Conservation (phyloP, 2,113 vertebrate genomes). For the Epinephelus cyanopodus region DNA sequence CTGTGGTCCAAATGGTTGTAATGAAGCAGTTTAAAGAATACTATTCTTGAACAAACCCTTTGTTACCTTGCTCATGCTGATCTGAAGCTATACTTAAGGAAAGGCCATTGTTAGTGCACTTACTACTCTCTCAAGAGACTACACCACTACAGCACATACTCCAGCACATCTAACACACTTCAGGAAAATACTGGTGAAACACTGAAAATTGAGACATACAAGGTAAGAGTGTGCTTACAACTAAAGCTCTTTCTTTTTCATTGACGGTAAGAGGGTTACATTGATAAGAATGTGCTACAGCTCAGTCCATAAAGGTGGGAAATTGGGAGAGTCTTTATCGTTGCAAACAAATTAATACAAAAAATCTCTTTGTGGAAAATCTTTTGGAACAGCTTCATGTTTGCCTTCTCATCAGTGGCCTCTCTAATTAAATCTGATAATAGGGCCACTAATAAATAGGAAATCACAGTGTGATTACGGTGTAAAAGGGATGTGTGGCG, state of each 20-base stretch:
- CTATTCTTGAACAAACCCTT: constrained; percentile 10
- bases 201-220: background rate
- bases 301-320: background rate
- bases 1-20: constrained; percentile 36
- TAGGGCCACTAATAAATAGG: background rate
- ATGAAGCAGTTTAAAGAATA: constrained; percentile 42
- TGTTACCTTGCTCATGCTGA: background rate
- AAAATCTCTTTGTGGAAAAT: background rate
- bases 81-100: constrained; percentile 4
- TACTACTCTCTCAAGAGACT: constrained; percentile 10
- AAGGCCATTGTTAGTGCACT: background rate
- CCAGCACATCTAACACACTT: background rate
- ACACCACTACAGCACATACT: constrained; percentile 1
- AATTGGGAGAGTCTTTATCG: background rate
- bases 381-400: background rate
- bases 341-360: background rate
- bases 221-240: background rate
- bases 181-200: background rate
- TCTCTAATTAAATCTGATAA: background rate
- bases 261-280: constrained; percentile 4
- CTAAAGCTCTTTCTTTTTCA: background rate
- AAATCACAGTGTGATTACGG: background rate
- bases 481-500: background rate
- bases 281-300: background rate
- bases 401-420: background rate